Percentiles rank a stretch among this genome's conserved stretches.
phyloP scores from a whole-genome alignment of 2,113 vertebrate genomes.

The Cottus gobio region DNA sequence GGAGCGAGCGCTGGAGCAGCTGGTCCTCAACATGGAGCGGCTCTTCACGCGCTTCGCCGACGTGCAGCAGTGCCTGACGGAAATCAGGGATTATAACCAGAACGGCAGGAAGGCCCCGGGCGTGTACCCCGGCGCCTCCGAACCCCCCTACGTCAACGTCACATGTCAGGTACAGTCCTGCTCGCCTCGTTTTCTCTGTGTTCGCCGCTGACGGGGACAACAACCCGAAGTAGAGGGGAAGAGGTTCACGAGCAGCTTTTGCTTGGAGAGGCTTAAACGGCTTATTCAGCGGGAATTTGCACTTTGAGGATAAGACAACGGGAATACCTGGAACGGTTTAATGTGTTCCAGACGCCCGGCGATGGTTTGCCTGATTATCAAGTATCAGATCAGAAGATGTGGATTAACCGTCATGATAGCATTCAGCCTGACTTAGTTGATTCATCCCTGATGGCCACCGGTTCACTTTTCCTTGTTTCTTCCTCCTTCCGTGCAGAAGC shows the following conservation, averaged over 20 bases:
- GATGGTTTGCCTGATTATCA: slow-evolving; percentile 2
- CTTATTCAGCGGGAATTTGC: slow-evolving; percentile 11
- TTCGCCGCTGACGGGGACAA: not conserved
- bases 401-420: not conserved
- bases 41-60: slow-evolving; percentile 86
- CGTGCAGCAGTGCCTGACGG: slow-evolving; percentile 85
- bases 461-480: not conserved
- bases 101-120: slow-evolving; percentile 81
- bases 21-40: slow-evolving; percentile 85
- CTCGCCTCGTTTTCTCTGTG: not conserved
- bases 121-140: slow-evolving; percentile 84
- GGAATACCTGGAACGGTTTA: not conserved
- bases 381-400: slow-evolving; percentile 34
- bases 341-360: not conserved
- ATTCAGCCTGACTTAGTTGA: not conserved
- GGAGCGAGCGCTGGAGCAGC: slow-evolving; percentile 81
- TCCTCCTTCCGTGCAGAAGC: slow-evolving; percentile 78
- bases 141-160: slow-evolving; percentile 89
- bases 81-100: slow-evolving; percentile 86
- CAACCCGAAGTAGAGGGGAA: not conserved
- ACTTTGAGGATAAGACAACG: slow-evolving; percentile 2
- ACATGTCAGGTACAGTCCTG: slow-evolving; percentile 89
- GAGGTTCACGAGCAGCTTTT: not conserved
- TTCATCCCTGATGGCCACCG: not conserved
- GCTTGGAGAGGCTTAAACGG: slow-evolving; percentile 10